A percentile compares a stretch with the other conserved stretches of the same genome.
Conservation (phyloP, 2,888 invertebrate genomes). For the Lysandra bellargus region DNA sequence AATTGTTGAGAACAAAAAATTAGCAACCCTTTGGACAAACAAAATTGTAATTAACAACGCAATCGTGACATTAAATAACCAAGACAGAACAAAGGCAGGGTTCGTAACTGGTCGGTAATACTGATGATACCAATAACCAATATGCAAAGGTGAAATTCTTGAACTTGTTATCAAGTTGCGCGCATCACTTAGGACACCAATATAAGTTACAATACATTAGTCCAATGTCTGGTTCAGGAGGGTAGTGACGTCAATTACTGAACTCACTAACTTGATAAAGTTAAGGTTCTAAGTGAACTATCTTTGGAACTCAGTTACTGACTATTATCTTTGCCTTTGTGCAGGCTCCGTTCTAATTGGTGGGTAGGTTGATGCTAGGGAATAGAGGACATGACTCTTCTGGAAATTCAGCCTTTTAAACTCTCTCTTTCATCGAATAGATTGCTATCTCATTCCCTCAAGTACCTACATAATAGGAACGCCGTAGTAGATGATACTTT, state of each 20-base stretch:
- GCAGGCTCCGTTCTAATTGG: constrained; percentile 73
- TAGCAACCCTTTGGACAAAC: too few species aligned
- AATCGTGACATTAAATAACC: too few species aligned
- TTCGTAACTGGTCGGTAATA: not conserved
- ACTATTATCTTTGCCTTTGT: constrained; percentile 80
- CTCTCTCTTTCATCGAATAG: too few species aligned
- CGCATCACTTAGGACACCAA: constrained; percentile 9
- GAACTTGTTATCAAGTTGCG: constrained; percentile 3
- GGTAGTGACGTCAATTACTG: constrained; percentile 75
- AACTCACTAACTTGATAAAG: constrained; percentile 79
- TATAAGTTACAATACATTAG: constrained; percentile 20
- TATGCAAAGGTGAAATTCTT: constrained; percentile 8
- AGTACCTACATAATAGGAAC: not conserved
- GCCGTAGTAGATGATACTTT: too few species aligned
- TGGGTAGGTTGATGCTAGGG: constrained; percentile 52
- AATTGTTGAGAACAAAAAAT: too few species aligned
- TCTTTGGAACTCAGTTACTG: constrained; percentile 79
- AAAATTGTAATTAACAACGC: too few species aligned
- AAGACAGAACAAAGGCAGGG: too few species aligned
- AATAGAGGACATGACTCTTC: constrained; percentile 48
- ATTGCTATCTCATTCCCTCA: not conserved
- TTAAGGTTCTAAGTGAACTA: constrained; percentile 78
- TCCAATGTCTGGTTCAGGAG: constrained; percentile 61
- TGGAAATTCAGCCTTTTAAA: not conserved
- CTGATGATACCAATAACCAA: not conserved